Conservation (phyloP, 2,113 vertebrate genomes). For the Panurus biarmicus region DNA sequence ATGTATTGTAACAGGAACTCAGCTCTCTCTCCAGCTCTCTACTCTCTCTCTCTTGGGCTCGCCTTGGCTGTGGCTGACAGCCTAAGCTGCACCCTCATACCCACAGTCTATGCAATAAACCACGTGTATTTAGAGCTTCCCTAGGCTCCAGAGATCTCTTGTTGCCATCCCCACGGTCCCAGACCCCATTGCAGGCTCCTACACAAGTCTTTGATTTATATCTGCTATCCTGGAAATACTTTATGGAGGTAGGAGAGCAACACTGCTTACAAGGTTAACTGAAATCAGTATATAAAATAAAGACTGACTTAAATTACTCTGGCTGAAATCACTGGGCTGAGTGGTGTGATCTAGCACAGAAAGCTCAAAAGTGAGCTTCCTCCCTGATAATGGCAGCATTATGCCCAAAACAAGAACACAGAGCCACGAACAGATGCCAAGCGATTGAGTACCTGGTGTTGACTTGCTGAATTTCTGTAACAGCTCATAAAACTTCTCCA, state of each 20-base stretch:
- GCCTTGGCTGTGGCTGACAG: too few relatives aligned
- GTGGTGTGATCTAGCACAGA: rapidly evolving
- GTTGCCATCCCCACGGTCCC: too few relatives aligned
- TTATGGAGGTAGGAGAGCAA: not conserved
- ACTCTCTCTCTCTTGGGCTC: too few relatives aligned
- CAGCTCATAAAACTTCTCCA: not conserved
- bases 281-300: not conserved
- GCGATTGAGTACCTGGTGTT: not conserved
- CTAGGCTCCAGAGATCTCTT: too few relatives aligned
- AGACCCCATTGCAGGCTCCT: too few relatives aligned
- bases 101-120: too few relatives aligned
- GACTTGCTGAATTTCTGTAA: not conserved
- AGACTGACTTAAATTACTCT: not conserved
- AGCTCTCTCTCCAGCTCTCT: too few relatives aligned
- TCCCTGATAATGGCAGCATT: not conserved
- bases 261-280: not conserved
- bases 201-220: not conserved
- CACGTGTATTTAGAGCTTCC: too few relatives aligned
- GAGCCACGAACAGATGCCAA: not conserved
- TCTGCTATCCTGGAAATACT: not conserved
- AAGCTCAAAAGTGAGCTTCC: not conserved
- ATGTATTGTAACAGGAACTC: too few relatives aligned
- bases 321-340: not conserved
- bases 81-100: too few relatives aligned
- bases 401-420: not conserved